Evolutionary conservation across 2,113 vertebrate genomes (phyloP), one percentile per base, ranked within the genome.

Genomic region (Athene cunicularia): DNA sequence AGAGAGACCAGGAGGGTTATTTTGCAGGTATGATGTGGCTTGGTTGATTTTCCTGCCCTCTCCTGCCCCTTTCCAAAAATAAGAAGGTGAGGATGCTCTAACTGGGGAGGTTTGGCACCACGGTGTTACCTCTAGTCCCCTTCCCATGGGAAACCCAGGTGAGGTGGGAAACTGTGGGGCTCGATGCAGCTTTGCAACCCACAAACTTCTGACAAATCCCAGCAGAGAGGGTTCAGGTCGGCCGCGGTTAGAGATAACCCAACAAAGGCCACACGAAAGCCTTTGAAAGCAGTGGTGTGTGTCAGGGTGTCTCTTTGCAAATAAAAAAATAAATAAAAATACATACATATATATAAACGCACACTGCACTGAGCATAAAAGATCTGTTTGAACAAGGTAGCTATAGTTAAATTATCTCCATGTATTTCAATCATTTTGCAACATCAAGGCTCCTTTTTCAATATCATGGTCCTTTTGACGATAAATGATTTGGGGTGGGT

Each of bases 381-480:
- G 80, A 53, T 55, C 53, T 91, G 56, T 68, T 67, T 68, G 96
- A 94, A 87, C 52, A 11, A 83, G 68, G 80, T 33, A 82, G 86
- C 80, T 72, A 20, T 35, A 64, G 91, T 63, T 87, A 75, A 95
- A 95, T 88, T 33, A 85, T 95, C 95, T 93, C 95, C 68, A 19
- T 3, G 28, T 26, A 56, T 96, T 94, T 95, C 93, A 93, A 89
- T 87, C 47, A 47, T 92, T 96, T 66, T 41, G 50, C 67, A 71
- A 55, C 73, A 94, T 60, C 84, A 75, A 95, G 72, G 58, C 67
- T 93, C 62, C 55, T 96, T 97, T 96, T 92, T 92, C 66, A 88
- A 49, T 27, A 86, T 83, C 94, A 50, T 0, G 9, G 68, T 56
- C 35, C 67, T 87, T 94, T 50, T 64, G 91, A 93, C 32, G 56